phyloP scores from a whole-genome alignment of 53 echinoderm and acorn worm species.

The Arbacia lixula region DNA sequence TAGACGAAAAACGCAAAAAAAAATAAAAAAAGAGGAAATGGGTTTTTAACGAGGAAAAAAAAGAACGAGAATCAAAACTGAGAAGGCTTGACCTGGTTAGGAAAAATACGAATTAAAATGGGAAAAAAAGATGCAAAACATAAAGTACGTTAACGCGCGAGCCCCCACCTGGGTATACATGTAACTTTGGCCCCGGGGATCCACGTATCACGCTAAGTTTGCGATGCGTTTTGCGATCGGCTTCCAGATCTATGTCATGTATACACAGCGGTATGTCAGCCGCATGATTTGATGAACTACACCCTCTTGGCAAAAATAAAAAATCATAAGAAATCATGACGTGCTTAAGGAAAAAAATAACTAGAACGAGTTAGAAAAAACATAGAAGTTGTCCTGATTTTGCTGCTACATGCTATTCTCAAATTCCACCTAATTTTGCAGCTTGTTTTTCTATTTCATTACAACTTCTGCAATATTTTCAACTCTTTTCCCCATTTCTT shows the following conservation, averaged over 20 bases:
- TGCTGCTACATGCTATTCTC: slow-evolving; percentile 23
- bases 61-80: slow-evolving; percentile 3
- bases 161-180: slow-evolving; percentile 57
- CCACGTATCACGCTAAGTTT: slow-evolving; percentile 53
- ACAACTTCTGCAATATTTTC: not conserved
- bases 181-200: slow-evolving; percentile 51
- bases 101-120: not conserved
- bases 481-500: not conserved
- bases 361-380: not conserved
- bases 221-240: slow-evolving; percentile 55
- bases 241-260: slow-evolving; percentile 54
- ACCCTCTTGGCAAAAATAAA: slow-evolving; percentile 16
- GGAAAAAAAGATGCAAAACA: slow-evolving; percentile 17
- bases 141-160: slow-evolving; percentile 32
- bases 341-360: slow-evolving; percentile 16
- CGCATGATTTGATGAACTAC: slow-evolving; percentile 44
- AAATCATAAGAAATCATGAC: not conserved
- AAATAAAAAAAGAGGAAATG: not conserved
- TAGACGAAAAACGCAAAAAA: not conserved
- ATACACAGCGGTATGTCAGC: slow-evolving; percentile 56
- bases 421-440: slow-evolving; percentile 33
- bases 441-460: not conserved
- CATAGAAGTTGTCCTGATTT: slow-evolving; percentile 5
- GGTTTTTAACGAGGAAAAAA: slow-evolving; percentile 2
- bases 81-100: slow-evolving; percentile 42